These are phyloP conservation scores for Tenthredo scrophulariae DNA, from an alignment of 2,888 invertebrate species.

Conservation along the genomic window DNA sequence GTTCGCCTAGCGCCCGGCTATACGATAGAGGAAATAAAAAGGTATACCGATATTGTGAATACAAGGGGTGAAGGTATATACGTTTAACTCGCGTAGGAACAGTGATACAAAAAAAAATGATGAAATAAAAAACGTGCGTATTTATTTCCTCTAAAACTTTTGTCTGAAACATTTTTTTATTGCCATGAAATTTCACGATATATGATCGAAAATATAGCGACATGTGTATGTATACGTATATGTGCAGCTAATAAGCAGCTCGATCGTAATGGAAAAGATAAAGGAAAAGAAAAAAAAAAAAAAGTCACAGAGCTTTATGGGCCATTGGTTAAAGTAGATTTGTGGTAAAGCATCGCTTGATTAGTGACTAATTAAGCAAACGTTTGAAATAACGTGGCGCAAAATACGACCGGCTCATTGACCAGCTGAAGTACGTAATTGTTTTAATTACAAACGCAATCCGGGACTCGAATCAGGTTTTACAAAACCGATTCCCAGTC, in stretches of 20 bases:
- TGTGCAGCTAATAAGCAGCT: not conserved
- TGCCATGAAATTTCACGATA: not conserved
- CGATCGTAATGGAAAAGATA: not conserved
- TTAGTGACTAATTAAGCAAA: conserved; percentile 42
- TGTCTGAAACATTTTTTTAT: not conserved
- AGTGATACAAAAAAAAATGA: not conserved
- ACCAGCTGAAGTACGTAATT: conserved; percentile 38
- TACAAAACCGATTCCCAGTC: conserved; percentile 10
- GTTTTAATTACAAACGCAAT: conserved; percentile 41
- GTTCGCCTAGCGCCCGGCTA: not conserved
- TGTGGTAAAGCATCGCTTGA: conserved; percentile 41
- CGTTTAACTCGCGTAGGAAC: not conserved
- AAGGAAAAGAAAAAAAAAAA: not conserved
- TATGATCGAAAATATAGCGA: not conserved
- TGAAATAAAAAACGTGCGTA: not conserved
- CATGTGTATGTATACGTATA: not conserved
- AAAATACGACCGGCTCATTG: conserved; percentile 35
- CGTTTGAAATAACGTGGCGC: conserved; percentile 38
- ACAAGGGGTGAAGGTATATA: not conserved
- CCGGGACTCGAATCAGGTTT: not conserved
- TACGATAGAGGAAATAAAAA: conserved; percentile 9
- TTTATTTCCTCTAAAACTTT: not conserved
- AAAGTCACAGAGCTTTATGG: not conserved
- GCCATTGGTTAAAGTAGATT: conserved; percentile 27
- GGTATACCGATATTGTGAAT: conserved; percentile 14